These are phyloP conservation scores for Mormyrus iriodes DNA, from an alignment of 2,113 vertebrate species.

Conservation along the genomic window DNA sequence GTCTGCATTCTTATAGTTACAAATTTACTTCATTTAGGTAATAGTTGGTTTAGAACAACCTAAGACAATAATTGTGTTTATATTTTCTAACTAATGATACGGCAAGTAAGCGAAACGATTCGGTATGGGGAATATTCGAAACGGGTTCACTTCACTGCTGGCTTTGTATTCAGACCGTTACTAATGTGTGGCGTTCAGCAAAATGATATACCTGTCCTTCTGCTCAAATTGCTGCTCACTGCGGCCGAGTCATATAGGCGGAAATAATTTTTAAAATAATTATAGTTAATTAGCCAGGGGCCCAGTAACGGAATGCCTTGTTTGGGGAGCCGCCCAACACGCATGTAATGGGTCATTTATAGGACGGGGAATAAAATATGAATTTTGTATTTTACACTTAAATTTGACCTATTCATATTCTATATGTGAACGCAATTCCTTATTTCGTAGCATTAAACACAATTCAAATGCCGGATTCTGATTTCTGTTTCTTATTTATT, in stretches of 20 bases:
- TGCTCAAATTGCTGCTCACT: neutral
- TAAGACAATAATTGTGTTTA: neutral
- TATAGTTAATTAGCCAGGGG: neutral
- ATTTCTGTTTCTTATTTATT: neutral
- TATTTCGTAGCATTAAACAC: neutral
- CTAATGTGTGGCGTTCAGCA: neutral
- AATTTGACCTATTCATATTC: neutral
- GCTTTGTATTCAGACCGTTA: neutral
- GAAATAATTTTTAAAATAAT: neutral
- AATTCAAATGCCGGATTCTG: neutral
- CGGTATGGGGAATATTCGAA: too few species aligned
- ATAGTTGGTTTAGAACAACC: neutral
- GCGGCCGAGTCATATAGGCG: neutral
- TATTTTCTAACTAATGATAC: neutral
- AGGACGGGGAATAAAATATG: neutral
- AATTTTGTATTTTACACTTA: neutral
- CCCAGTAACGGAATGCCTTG: neutral
- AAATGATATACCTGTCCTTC: neutral
- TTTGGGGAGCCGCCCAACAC: neutral
- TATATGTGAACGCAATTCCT: neutral
- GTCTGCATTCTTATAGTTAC: neutral
- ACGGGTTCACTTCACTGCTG: neutral
- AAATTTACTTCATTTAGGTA: neutral
- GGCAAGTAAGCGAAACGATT: neutral
- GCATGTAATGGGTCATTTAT: neutral